Evolutionary conservation across 2,888 invertebrate species (phyloP), one percentile per base, ranked within the genome.

Genomic region (Chaetoderma sp.): DNA sequence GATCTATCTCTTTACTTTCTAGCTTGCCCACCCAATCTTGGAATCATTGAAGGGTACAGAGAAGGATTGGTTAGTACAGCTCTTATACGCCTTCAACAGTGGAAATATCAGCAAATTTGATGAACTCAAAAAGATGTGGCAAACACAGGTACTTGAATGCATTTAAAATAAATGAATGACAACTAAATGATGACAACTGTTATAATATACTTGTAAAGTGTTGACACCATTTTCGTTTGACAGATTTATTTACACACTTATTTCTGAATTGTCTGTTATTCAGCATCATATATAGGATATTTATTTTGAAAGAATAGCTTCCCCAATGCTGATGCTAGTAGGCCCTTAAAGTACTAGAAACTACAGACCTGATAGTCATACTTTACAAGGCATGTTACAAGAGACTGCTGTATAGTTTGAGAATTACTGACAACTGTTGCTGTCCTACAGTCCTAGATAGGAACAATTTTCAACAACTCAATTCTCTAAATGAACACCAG

Each of bases 1-100:
- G n/a, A n/a, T n/a, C 42, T 4, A 18, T 42, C n/a, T 33, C 42
- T 25, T 67, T 25, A 47, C 21, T 47, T 72, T 84, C n/a, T 87
- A 93, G 93, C 88, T 98, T 50, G 96, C 96, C 0, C 98, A 99
- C 88, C 95, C 97, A 0, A 93, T 99, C 63, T 87, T 99, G 76
- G 92, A 94, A 72, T 91, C 94, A 0, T 88, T 99, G 50, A 91
- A 93, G 70, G 90, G 90, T 25, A 94, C 95, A 0, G 78, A 83
- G 23, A 94, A 95, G 78, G 91, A 92, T 52, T 99, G 98, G 98
- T 90, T 89, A 21, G 83, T 88, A 8, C 93, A 95, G 69, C 88
- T 98, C 27, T 89, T 98, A 8, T 81, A 77, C 70, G 84, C 85
- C n/a, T 86, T 87, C 71, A 87, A 86, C 78, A 79, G 82, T 68